A percentile compares a stretch with the other conserved stretches of the same genome.
These are phyloP conservation scores for Dione vanillae DNA, from an alignment of 2,888 invertebrate genomes.

Conservation along the genomic window DNA sequence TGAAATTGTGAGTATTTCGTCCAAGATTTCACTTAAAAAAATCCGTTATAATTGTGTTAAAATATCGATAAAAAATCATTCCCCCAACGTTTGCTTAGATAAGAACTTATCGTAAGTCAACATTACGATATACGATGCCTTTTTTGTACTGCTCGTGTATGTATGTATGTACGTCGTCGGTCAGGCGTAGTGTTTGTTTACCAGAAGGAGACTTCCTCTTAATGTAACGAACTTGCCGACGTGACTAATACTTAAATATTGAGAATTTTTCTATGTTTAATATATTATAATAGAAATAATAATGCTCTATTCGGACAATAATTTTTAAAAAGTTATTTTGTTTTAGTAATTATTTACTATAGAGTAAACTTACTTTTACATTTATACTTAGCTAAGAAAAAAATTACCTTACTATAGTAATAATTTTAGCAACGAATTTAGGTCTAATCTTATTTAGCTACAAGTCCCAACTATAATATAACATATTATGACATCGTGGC, in stretches of 20 bases:
- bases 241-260: not conserved
- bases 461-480: no score
- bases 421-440: no score
- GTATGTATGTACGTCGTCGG: conserved; percentile 7
- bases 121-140: conserved; percentile 18
- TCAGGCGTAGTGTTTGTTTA: conserved; percentile 23
- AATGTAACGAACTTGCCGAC: conserved; percentile 5
- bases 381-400: no score
- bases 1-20: conserved; percentile 16
- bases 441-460: no score
- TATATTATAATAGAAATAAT: not conserved
- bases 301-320: no score
- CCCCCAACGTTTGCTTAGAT: conserved; percentile 28
- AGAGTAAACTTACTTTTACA: no score
- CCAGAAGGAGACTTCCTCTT: conserved; percentile 6
- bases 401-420: no score
- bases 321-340: no score
- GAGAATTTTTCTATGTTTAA: not conserved
- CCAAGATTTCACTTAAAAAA: not conserved
- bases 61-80: conserved; percentile 24
- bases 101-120: conserved; percentile 28
- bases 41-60: conserved; percentile 17
- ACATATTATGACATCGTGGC: no score
- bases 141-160: conserved; percentile 11
- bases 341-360: no score